These are phyloP conservation scores for Drosophila lowei DNA, from an alignment of 1,140 invertebrate species.

Conservation along the genomic window DNA sequence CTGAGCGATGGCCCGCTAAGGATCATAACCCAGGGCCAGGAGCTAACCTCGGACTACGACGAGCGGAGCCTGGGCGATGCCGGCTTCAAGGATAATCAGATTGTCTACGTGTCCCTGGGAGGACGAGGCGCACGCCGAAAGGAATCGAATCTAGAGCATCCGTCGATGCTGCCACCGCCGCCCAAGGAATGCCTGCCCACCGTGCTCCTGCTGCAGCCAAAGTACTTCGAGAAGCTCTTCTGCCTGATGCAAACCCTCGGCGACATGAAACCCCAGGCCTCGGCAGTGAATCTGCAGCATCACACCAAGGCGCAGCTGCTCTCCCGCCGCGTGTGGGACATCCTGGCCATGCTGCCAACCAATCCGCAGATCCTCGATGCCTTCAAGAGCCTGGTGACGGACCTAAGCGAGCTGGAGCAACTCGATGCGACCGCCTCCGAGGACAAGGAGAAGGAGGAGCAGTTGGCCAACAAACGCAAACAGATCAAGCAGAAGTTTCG, in stretches of 20 bases:
- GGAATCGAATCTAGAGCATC: constrained; percentile 88
- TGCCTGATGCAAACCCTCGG: constrained; percentile 94
- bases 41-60: constrained; percentile 96
- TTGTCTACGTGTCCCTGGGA: constrained; percentile 95
- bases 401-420: constrained; percentile 63
- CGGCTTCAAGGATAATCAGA: constrained; percentile 94
- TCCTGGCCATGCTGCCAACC: constrained; percentile 94
- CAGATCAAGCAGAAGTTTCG: constrained; percentile 85
- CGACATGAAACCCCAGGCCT: constrained; percentile 89
- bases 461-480: constrained; percentile 67
- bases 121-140: constrained; percentile 89
- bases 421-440: constrained; percentile 17
- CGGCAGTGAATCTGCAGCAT: constrained; percentile 87
- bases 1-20: constrained; percentile 92
- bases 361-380: constrained; percentile 92
- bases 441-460: constrained; percentile 57
- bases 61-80: constrained; percentile 94
- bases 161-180: constrained; percentile 90
- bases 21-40: constrained; percentile 97
- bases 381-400: constrained; percentile 89
- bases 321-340: constrained; percentile 96
- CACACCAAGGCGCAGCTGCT: constrained; percentile 95
- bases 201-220: constrained; percentile 91
- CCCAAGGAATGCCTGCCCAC: constrained; percentile 93
- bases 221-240: constrained; percentile 95